Conservation (phyloP, 2,797 vertebrate species). For the Rhadinocentrus ornatus region DNA sequence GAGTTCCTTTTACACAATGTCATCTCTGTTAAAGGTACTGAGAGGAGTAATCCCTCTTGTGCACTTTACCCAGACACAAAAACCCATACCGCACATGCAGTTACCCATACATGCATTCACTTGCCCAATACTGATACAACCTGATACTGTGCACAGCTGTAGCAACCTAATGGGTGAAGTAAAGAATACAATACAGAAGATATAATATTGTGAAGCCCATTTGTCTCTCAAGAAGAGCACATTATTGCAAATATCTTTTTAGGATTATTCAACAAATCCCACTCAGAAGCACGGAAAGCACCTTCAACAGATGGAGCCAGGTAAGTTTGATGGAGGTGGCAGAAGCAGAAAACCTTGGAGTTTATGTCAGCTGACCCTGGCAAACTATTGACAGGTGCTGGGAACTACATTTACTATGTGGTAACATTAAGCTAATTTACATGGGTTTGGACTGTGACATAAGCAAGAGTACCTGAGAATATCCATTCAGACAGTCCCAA, state of each 20-base stretch:
- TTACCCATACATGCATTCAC: constrained; percentile 13
- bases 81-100: constrained; percentile 12
- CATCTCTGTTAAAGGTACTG: not conserved
- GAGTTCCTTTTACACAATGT: constrained; percentile 13
- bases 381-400: too few species aligned
- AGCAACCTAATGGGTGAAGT: constrained; percentile 9
- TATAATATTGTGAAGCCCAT: not conserved
- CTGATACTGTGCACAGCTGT: constrained; percentile 5
- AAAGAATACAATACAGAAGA: not conserved
- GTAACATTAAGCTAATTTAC: not conserved
- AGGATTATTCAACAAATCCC: not conserved
- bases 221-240: not conserved
- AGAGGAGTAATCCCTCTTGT: not conserved
- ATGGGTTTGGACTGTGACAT: not conserved
- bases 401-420: not conserved
- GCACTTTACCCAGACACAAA: too few species aligned
- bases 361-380: not conserved
- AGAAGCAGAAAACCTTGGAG: not conserved
- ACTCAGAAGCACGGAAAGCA: not conserved
- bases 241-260: not conserved
- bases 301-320: not conserved
- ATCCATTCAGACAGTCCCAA: not conserved
- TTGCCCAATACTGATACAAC: constrained; percentile 10
- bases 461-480: not conserved
- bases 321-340: not conserved